Conservation (phyloP, 37 sponge, comb jelly and placozoan genomes). For the Cladorhizidae sp. region DNA sequence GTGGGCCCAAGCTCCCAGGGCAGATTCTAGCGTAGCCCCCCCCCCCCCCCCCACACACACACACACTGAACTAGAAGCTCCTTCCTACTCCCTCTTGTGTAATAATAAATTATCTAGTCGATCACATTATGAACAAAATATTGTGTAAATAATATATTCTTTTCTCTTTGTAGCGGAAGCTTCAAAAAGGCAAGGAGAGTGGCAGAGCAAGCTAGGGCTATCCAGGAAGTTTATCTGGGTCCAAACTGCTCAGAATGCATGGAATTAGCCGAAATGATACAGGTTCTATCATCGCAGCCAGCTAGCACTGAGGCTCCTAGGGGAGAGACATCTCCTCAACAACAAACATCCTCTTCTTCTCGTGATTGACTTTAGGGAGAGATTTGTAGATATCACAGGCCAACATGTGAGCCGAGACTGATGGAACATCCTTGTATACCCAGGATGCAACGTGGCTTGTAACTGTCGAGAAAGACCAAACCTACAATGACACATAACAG, state of each 20-base stretch:
- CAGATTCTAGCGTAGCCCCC: no score
- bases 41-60: no score
- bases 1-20: no score
- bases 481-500: no score
- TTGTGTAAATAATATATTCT: no score
- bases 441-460: background rate
- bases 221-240: background rate
- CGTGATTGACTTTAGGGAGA: background rate
- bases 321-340: background rate
- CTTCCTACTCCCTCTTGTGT: no score
- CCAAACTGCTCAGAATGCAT: background rate
- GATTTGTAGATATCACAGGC: conserved; percentile 35
- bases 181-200: background rate
- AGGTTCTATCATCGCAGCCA: background rate
- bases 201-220: background rate
- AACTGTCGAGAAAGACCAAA: conserved; percentile 46
- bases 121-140: no score
- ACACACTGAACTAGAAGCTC: no score
- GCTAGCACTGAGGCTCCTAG: no score
- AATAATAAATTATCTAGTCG: no score
- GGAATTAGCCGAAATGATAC: conserved; percentile 24
- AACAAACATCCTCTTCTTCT: background rate
- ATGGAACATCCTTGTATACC: conserved; percentile 2
- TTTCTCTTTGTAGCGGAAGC: background rate
- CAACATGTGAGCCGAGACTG: conserved; percentile 33